Percentiles rank a stretch among this genome's conserved stretches.
Evolutionary conservation across 2,888 invertebrate genomes (phyloP).

Genomic region (Mamestra brassicae): DNA sequence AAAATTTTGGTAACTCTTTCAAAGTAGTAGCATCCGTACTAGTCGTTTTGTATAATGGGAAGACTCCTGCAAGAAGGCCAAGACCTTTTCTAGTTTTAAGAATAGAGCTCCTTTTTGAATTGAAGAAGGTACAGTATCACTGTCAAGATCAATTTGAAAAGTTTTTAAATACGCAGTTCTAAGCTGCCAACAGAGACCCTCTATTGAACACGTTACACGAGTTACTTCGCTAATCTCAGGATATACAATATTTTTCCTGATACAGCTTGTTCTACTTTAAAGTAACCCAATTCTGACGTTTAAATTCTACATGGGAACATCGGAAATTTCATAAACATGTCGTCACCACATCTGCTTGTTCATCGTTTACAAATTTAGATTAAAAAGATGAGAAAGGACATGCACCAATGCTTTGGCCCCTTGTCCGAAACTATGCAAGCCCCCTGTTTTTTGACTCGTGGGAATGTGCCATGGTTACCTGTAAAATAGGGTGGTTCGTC

Average conservation of each 20-base stretch:
- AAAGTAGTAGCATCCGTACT: background rate
- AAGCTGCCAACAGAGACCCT: background rate
- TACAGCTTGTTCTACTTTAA: background rate
- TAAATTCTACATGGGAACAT: slow-evolving; percentile 68
- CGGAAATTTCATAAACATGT: slow-evolving; percentile 63
- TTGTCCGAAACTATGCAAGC: slow-evolving; percentile 81
- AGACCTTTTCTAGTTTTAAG: background rate
- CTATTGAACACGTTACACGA: background rate
- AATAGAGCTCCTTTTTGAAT: background rate
- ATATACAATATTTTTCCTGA: background rate
- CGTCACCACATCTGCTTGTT: slow-evolving; percentile 71
- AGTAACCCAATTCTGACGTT: slow-evolving; percentile 45
- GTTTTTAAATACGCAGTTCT: background rate
- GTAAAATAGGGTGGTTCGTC: slow-evolving; percentile 73
- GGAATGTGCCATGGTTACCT: slow-evolving; percentile 82
- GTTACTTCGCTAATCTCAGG: background rate
- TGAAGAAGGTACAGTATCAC: background rate
- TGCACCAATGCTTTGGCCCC: slow-evolving; percentile 81
- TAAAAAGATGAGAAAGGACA: slow-evolving; percentile 70
- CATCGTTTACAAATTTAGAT: slow-evolving; percentile 68
- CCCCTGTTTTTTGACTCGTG: slow-evolving; percentile 83
- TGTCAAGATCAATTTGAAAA: background rate
- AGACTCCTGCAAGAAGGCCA: background rate
- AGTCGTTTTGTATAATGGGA: background rate
- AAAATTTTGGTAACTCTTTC: slow-evolving; percentile 10